phyloP scores from a whole-genome alignment of 37 sponge, comb jelly and placozoan genomes.

The Halisarca cf. caerulea region DNA sequence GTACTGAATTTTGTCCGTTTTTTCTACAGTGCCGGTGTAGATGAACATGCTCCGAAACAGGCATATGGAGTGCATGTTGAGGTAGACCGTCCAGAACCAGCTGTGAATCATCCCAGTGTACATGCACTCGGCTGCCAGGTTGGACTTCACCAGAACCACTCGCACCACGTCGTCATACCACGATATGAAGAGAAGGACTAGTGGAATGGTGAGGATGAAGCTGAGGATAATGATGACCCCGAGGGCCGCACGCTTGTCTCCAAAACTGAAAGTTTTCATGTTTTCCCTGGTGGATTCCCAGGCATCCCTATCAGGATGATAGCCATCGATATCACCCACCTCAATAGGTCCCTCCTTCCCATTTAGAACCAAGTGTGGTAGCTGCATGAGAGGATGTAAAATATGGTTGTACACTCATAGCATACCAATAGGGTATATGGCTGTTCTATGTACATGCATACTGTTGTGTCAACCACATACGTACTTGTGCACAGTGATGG shows the following conservation, averaged over 20 bases:
- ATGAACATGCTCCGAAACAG: background rate
- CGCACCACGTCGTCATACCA: background rate
- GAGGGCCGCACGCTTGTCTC: background rate
- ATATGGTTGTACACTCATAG: too few species aligned
- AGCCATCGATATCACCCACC: background rate
- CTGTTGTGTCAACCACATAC: too few species aligned
- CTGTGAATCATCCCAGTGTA: constrained; percentile 9
- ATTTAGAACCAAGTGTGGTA: constrained; percentile 4
- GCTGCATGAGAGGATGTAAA: background rate
- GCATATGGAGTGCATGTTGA: background rate
- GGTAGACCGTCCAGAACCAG: background rate
- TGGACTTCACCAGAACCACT: background rate
- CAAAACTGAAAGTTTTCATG: too few species aligned
- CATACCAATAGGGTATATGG: background rate
- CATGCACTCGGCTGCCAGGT: constrained; percentile 1
- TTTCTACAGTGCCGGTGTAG: background rate
- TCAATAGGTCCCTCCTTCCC: constrained; percentile 15
- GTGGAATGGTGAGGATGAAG: background rate
- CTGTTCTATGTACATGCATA: background rate
- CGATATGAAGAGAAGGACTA: background rate
- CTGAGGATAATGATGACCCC: background rate
- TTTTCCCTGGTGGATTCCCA: background rate
- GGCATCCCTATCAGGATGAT: background rate
- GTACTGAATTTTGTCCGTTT: background rate
- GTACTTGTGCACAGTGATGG: too few species aligned